Evolutionary conservation across 2,888 invertebrate species (phyloP).

Genomic region (Nomada goodeniana): DNA sequence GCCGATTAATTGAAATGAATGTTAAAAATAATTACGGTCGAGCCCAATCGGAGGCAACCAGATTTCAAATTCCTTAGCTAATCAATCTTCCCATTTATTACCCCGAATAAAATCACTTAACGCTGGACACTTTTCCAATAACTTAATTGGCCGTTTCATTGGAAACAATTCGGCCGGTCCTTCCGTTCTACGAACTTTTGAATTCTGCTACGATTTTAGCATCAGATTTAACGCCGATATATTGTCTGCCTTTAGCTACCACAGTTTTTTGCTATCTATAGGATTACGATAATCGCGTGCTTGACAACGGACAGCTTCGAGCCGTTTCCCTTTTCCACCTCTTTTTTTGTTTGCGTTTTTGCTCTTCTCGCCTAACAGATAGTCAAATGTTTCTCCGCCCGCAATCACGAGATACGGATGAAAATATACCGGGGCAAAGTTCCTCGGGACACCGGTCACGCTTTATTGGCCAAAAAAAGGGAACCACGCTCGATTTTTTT

Average conservation of each 20-base stretch:
- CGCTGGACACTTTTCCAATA: conserved; percentile 1
- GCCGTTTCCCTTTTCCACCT: no score
- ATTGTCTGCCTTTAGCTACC: background rate
- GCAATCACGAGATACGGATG: conserved; percentile 43
- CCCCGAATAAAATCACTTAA: conserved; percentile 8
- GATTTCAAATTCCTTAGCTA: background rate
- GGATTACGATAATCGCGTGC: conserved; percentile 38
- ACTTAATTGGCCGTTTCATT: conserved; percentile 5
- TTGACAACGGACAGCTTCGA: background rate
- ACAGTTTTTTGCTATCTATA: background rate
- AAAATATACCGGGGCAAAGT: conserved; percentile 44
- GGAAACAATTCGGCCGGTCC: background rate
- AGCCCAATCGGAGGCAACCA: background rate
- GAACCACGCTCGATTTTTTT: conserved; percentile 49
- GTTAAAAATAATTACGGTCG: background rate
- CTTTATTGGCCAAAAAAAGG: conserved; percentile 74
- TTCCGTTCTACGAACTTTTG: no score
- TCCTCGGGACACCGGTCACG: conserved; percentile 69
- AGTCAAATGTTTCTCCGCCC: conserved; percentile 49
- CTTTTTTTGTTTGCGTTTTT: no score
- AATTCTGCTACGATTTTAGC: background rate
- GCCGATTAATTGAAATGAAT: background rate
- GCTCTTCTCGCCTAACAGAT: conserved; percentile 34
- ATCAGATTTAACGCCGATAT: conserved; percentile 7
- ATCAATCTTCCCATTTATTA: background rate